Conservation (phyloP, 2,888 invertebrate species). For the Coleophora deauratella region DNA sequence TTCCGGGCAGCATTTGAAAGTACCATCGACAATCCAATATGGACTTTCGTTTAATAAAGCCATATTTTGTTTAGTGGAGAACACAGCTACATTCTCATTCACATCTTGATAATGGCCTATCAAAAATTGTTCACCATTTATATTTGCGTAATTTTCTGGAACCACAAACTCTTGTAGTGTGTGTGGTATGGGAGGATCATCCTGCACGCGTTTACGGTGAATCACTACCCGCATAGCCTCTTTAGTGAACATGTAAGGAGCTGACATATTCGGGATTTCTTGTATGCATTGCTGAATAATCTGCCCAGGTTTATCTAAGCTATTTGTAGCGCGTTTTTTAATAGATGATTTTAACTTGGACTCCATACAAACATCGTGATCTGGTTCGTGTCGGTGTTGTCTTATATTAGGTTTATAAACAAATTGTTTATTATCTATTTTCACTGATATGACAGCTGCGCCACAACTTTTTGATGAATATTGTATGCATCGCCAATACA, state of each 20-base stretch:
- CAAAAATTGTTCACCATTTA: constrained; percentile 1
- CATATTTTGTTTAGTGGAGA: neutral
- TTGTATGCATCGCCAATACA: too few relatives aligned
- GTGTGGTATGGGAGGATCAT: constrained; percentile 5
- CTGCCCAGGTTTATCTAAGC: neutral
- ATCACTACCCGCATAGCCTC: constrained; percentile 6
- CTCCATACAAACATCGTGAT: too few relatives aligned
- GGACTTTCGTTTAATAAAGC: neutral
- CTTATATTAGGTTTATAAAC: too few relatives aligned
- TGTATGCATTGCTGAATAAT: neutral
- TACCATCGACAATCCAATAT: constrained; percentile 8
- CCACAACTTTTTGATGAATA: too few relatives aligned
- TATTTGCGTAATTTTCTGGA: constrained; percentile 1
- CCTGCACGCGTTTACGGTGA: constrained; percentile 3
- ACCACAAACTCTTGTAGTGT: neutral
- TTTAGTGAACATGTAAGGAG: constrained; percentile 5
- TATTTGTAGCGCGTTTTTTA: neutral
- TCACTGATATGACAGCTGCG: too few relatives aligned
- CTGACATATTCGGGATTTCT: neutral
- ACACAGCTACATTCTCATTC: constrained; percentile 1
- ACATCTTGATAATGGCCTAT: constrained; percentile 1
- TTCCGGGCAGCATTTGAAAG: constrained; percentile 7
- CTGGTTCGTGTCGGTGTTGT: too few relatives aligned
- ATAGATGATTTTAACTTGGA: too few relatives aligned
- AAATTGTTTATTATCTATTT: too few relatives aligned